Conservation (phyloP, 1,140 invertebrate species). For the Musca domestica region DNA sequence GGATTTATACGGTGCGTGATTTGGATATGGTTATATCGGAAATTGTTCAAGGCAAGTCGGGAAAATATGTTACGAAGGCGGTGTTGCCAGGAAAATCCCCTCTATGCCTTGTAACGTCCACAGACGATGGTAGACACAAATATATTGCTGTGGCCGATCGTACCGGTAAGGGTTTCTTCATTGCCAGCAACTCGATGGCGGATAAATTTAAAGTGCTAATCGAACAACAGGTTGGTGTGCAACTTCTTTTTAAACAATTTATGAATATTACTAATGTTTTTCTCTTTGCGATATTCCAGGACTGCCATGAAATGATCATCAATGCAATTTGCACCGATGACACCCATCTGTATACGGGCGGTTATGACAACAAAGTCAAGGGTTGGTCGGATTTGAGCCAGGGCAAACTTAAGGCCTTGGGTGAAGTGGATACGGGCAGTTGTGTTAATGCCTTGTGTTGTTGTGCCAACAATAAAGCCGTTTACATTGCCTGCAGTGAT, state of each 20-base stretch:
- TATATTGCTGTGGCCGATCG: slow-evolving; percentile 47
- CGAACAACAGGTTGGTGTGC: background rate
- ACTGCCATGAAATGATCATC: slow-evolving; percentile 50
- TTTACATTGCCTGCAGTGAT: slow-evolving; percentile 43
- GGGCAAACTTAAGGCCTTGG: slow-evolving; percentile 31
- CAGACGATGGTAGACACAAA: slow-evolving; percentile 33
- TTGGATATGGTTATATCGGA: slow-evolving; percentile 45
- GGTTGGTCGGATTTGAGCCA: slow-evolving; percentile 41
- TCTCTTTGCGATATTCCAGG: slow-evolving; percentile 26
- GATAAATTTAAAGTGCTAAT: slow-evolving; percentile 30
- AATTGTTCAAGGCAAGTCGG: slow-evolving; percentile 40
- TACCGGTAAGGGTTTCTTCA: slow-evolving; percentile 43
- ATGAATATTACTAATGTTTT: too few relatives aligned
- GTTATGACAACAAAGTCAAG: slow-evolving; percentile 50
- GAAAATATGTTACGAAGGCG: slow-evolving; percentile 48
- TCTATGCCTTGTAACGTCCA: slow-evolving; percentile 38
- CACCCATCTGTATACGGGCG: slow-evolving; percentile 39
- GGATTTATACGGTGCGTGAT: slow-evolving; percentile 48
- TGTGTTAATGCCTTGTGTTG: slow-evolving; percentile 41
- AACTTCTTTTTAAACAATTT: background rate
- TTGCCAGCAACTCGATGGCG: slow-evolving; percentile 39
- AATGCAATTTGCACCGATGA: slow-evolving; percentile 45
- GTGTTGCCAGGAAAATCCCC: slow-evolving; percentile 46
- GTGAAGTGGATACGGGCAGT: slow-evolving; percentile 41
- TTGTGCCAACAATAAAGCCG: slow-evolving; percentile 33